These are phyloP conservation scores for Clarias batrachus DNA, from an alignment of 2,113 vertebrate species.

Conservation along the genomic window DNA sequence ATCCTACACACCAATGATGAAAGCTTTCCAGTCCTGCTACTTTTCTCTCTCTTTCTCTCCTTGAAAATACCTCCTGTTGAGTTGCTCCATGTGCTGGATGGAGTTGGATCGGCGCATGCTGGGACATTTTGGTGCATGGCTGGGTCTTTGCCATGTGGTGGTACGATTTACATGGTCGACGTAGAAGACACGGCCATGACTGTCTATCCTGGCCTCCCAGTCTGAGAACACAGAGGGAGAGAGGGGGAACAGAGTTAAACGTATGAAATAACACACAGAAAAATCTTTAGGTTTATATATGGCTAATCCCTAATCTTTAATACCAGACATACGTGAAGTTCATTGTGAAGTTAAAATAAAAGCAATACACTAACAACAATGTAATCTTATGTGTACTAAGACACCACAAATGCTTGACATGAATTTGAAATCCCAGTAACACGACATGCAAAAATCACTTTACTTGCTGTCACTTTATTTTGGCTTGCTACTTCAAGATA, in stretches of 20 bases:
- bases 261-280: background rate
- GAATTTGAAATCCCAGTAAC: background rate
- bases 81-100: constrained; percentile 96
- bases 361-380: background rate
- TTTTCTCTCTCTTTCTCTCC: background rate
- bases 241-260: background rate
- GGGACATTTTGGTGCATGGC: constrained; percentile 76
- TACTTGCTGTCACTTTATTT: background rate
- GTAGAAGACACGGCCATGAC: constrained; percentile 95
- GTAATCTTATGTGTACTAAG: background rate
- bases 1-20: background rate
- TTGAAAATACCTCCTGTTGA: constrained; percentile 84
- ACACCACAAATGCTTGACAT: background rate
- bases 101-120: constrained; percentile 87
- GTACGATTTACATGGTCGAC: constrained; percentile 95
- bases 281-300: too few relatives aligned
- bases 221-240: constrained; percentile 69
- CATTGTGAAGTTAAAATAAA: background rate
- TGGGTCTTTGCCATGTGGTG: constrained; percentile 95
- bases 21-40: background rate
- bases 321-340: background rate
- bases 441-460: background rate
- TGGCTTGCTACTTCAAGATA: background rate
- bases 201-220: constrained; percentile 98
- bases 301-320: background rate